Evolutionary conservation across 1,140 invertebrate species (phyloP).

Genomic region (Heliconius eleuchia): DNA sequence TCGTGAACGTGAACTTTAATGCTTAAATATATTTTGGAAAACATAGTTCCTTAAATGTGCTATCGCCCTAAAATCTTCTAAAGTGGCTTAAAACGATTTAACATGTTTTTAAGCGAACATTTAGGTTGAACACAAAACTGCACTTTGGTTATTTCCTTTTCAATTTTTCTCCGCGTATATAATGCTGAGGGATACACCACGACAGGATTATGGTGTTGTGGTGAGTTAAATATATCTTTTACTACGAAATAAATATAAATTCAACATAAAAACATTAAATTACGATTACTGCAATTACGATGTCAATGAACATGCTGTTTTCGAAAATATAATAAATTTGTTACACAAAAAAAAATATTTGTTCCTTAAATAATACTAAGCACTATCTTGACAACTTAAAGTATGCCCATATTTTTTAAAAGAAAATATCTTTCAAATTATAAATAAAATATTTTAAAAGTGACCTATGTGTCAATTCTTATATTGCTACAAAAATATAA

Average conservation of each 20-base stretch:
- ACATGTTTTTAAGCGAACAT: constrained; percentile 48
- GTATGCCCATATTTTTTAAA: neutral
- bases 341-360: neutral
- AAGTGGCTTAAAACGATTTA: constrained; percentile 17
- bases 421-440: neutral
- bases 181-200: constrained; percentile 40
- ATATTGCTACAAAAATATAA: neutral
- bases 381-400: neutral
- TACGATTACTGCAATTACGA: neutral
- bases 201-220: constrained; percentile 68
- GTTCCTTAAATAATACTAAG: neutral
- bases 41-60: constrained; percentile 22
- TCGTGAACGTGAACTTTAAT: constrained; percentile 43
- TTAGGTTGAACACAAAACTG: constrained; percentile 54
- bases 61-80: neutral
- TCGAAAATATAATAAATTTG: neutral
- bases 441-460: no score
- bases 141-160: constrained; percentile 70
- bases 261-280: neutral
- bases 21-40: constrained; percentile 36
- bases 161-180: constrained; percentile 46
- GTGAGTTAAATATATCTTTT: constrained; percentile 45
- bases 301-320: constrained; percentile 1
- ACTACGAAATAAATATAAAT: neutral
- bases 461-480: neutral